phyloP scores from a whole-genome alignment of 1,140 invertebrate genomes.

The Pogonomyrmex californicus region DNA sequence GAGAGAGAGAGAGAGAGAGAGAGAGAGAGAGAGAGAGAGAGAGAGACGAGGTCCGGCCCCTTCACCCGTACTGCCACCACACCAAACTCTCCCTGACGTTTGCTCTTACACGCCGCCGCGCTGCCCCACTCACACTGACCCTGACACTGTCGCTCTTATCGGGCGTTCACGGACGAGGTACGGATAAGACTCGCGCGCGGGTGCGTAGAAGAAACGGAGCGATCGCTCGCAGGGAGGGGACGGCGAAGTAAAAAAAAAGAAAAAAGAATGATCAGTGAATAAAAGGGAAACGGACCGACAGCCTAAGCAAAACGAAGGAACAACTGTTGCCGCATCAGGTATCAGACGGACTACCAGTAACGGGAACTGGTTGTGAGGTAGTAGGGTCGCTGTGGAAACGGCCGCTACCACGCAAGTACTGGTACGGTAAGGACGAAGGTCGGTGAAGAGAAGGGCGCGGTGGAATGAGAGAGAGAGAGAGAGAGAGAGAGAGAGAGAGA shows the following conservation, averaged over 20 bases:
- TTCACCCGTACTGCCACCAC: slow-evolving; percentile 16
- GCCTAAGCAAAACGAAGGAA: slow-evolving; percentile 9
- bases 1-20: too few relatives aligned
- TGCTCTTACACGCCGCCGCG: slow-evolving; percentile 31
- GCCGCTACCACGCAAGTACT: slow-evolving; percentile 47
- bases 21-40: too few relatives aligned
- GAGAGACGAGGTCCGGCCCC: neutral
- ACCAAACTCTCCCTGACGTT: slow-evolving; percentile 18
- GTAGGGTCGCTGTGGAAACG: slow-evolving; percentile 33
- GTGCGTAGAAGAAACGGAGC: neutral
- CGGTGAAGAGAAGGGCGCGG: neutral
- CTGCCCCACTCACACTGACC: slow-evolving; percentile 60
- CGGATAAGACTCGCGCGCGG: slow-evolving; percentile 5
- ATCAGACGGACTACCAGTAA: slow-evolving; percentile 13
- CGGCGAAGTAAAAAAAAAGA: neutral
- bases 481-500: too few relatives aligned
- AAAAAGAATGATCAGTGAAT: neutral
- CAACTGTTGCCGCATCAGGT: slow-evolving; percentile 39
- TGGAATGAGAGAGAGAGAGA: neutral
- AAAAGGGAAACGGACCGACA: neutral
- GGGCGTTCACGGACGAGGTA: slow-evolving; percentile 19
- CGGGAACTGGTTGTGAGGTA: neutral
- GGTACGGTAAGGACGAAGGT: slow-evolving; percentile 14
- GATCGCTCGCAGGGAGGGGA: neutral
- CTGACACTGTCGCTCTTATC: slow-evolving; percentile 68